These are phyloP conservation scores for Setophaga kirtlandii DNA, from an alignment of 2,113 vertebrate genomes.

Conservation along the genomic window DNA sequence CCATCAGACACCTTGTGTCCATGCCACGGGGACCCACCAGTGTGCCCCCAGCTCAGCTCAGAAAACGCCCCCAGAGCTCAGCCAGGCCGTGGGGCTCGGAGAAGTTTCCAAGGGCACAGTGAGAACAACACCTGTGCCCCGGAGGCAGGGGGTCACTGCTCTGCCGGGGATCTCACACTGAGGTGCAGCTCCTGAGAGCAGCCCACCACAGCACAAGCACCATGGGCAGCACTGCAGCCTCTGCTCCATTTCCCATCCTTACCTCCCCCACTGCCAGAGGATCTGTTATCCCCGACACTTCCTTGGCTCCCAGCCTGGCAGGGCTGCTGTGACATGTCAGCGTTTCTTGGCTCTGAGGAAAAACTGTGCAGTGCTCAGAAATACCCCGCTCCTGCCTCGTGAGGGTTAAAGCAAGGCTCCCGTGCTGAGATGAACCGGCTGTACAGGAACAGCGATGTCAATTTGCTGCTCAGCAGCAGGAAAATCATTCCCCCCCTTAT, in stretches of 20 bases:
- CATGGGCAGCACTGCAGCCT: rapidly evolving
- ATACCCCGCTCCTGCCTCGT: background rate
- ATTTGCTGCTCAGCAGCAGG: background rate
- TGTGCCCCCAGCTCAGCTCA: background rate
- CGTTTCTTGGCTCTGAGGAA: background rate
- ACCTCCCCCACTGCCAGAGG: background rate
- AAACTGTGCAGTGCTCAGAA: background rate
- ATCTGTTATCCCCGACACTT: background rate
- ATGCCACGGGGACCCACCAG: background rate
- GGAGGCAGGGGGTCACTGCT: background rate
- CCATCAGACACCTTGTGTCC: background rate
- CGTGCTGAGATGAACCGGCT: rapidly evolving
- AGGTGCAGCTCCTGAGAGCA: background rate
- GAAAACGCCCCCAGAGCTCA: background rate
- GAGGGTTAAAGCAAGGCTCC: background rate
- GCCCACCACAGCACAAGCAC: background rate
- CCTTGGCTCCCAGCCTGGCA: background rate
- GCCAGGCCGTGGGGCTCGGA: background rate
- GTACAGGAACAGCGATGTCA: background rate
- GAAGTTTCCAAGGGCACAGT: background rate
- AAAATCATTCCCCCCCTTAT: background rate
- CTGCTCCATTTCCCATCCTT: background rate
- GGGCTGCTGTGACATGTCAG: background rate
- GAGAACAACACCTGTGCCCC: background rate
- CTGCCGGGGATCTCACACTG: background rate